Conservation (phyloP, 2,888 invertebrate genomes). For the Zeuzera pyrina region DNA sequence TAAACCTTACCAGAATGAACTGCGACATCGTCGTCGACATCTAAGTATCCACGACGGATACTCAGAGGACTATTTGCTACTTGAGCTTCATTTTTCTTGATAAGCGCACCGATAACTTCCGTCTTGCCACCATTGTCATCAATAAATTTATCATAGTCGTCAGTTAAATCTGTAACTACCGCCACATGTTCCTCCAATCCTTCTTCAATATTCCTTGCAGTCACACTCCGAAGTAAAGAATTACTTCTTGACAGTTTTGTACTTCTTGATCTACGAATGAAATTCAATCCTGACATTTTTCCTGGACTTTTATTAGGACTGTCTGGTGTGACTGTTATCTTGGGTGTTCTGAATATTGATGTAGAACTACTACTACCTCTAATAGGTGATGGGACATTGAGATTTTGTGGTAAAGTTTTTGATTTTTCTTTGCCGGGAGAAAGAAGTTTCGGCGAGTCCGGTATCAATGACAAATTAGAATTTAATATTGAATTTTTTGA, state of each 20-base stretch:
- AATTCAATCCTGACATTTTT: slow-evolving; percentile 67
- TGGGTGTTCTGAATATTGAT: slow-evolving; percentile 58
- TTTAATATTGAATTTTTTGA: slow-evolving; percentile 50
- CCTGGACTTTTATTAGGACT: slow-evolving; percentile 70
- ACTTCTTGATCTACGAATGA: slow-evolving; percentile 81
- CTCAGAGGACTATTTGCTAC: slow-evolving; percentile 58
- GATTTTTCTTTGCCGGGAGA: slow-evolving; percentile 68
- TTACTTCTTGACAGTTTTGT: slow-evolving; percentile 81
- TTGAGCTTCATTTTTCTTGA: slow-evolving; percentile 58
- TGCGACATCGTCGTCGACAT: slow-evolving; percentile 79
- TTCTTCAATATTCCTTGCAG: slow-evolving; percentile 62
- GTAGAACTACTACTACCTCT: slow-evolving; percentile 61
- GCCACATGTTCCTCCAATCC: slow-evolving; percentile 48
- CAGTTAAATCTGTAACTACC: slow-evolving; percentile 50
- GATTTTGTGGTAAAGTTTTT: slow-evolving; percentile 75
- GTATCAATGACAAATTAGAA: slow-evolving; percentile 60
- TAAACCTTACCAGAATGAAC: slow-evolving; percentile 79
- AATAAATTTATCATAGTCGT: slow-evolving; percentile 55
- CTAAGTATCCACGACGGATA: slow-evolving; percentile 61
- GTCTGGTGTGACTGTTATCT: slow-evolving; percentile 61
- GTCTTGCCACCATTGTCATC: slow-evolving; percentile 52
- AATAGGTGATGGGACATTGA: slow-evolving; percentile 58
- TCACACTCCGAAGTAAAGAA: slow-evolving; percentile 73
- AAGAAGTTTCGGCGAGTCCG: slow-evolving; percentile 61
- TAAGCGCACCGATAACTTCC: slow-evolving; percentile 59